A percentile compares a stretch with the other conserved stretches of the same genome.
These are phyloP conservation scores for Mamestra configurata DNA, from an alignment of 1,140 invertebrate genomes.

Conservation along the genomic window DNA sequence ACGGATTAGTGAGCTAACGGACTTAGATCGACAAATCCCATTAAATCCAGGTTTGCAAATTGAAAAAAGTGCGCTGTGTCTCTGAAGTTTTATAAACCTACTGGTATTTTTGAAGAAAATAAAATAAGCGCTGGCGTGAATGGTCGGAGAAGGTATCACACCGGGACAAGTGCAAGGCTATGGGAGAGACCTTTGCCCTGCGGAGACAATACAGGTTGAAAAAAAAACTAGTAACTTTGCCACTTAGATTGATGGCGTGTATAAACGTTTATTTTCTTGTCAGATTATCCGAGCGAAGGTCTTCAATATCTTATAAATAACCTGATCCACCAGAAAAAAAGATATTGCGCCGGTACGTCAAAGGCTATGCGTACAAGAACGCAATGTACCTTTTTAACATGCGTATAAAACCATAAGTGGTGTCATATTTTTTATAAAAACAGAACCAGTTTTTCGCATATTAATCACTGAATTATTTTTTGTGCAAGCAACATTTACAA, in stretches of 20 bases:
- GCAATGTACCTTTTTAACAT: background rate
- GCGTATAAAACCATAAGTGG: constrained; percentile 12
- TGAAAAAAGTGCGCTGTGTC: too few species aligned
- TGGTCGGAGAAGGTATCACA: too few species aligned
- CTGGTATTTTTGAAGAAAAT: too few species aligned
- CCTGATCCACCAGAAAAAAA: background rate
- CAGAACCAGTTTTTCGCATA: constrained; percentile 5
- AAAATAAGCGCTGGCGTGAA: too few species aligned
- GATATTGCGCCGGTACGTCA: background rate
- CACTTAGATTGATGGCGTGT: too few species aligned
- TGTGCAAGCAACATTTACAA: constrained; percentile 5
- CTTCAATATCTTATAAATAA: background rate
- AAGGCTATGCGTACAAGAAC: background rate
- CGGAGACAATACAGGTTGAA: too few species aligned
- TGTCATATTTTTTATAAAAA: constrained; percentile 10
- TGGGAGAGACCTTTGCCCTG: too few species aligned
- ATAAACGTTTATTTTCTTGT: too few species aligned
- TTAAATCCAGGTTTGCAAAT: background rate
- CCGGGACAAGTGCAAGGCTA: too few species aligned
- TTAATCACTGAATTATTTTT: constrained; percentile 1
- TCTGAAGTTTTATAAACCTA: too few species aligned
- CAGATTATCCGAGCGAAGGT: too few species aligned
- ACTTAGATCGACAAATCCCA: background rate
- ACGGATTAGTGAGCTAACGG: background rate
- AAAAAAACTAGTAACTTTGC: too few species aligned